A percentile compares a stretch with the other conserved stretches of the same genome.
phyloP scores from a whole-genome alignment of 30 jellyfish, hydroid and myxozoan species.

The Catostylus mosaicus region DNA sequence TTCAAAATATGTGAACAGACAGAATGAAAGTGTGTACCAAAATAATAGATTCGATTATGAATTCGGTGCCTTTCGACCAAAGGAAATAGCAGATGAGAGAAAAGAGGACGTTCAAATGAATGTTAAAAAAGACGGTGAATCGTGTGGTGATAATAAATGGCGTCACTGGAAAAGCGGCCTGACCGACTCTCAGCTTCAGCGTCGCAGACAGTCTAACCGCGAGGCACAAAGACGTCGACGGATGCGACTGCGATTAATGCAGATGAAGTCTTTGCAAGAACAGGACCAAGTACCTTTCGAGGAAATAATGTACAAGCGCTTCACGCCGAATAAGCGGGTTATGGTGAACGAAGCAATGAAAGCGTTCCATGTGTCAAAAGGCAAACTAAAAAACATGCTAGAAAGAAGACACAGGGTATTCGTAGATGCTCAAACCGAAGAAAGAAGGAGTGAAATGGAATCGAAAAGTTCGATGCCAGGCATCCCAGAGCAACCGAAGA shows the following conservation, averaged over 20 bases:
- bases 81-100: not conserved
- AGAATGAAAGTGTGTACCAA: not conserved
- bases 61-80: not conserved
- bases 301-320: slow-evolving; percentile 53
- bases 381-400: slow-evolving; percentile 45
- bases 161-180: slow-evolving; percentile 70
- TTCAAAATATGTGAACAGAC: not conserved
- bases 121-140: not conserved
- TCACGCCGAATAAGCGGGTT: slow-evolving; percentile 33
- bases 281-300: slow-evolving; percentile 51
- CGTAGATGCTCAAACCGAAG: slow-evolving; percentile 39
- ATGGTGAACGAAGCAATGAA: slow-evolving; percentile 33
- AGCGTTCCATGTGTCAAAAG: slow-evolving; percentile 19
- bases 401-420: slow-evolving; percentile 37
- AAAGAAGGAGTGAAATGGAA: slow-evolving; percentile 24
- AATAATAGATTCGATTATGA: not conserved
- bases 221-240: slow-evolving; percentile 98
- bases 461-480: not conserved
- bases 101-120: not conserved
- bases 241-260: slow-evolving; percentile 74
- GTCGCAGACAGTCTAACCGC: slow-evolving; percentile 93
- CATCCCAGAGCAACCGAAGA: slow-evolving; percentile 11
- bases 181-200: slow-evolving; percentile 82
- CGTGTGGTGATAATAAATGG: slow-evolving; percentile 42
- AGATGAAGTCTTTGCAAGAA: slow-evolving; percentile 55